Evolutionary conservation across 2,113 vertebrate species (phyloP), one percentile per base, ranked within the genome.

Genomic region (Rhegmatorhina hoffmannsi): DNA sequence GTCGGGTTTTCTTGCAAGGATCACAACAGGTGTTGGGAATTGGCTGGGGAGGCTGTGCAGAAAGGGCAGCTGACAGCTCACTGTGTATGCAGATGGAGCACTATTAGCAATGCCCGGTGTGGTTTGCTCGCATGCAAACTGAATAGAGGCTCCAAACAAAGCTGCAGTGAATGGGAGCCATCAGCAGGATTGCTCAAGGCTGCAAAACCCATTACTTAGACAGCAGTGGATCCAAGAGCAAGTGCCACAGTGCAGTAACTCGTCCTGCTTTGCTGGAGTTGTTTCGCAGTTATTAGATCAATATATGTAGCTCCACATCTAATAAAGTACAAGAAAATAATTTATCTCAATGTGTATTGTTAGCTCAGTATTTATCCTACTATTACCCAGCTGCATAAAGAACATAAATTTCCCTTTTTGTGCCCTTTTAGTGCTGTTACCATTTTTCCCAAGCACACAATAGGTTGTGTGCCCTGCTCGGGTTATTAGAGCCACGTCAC

Each of bases 1-100:
- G 68, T 25, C 40, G 59, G 33, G 40, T 72, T 36, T 78, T 63
- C 49, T 86, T 90, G 70, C 3, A 26, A 43, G 68, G 88, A 64
- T 88, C 52, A 58, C 90, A 93, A 87, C 94, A 95, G 94, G 93
- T 95, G 96, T 34, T 80, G 38, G 28, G 72, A 90, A 83, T 85
- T 79, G 94, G 85, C 94, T 90, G 72, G 95, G 94, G 92, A 96
- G 88, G 69, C 94, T 87, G 5, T 80, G 80, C 53, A 58, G 80
- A 77, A 73, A 73, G 87, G 86, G 92, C 66, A 56, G 87, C 96
- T 88, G 59, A 86, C 92, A 95, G 78, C 94, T 90, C 40, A 44
- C 74, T 63, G 80, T 81, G 80, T 79, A 83, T 91, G 94, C 94
- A 94, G 92, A 85, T 83, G 92, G 73, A 89, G 44, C 89, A 73